These are phyloP conservation scores for Megaleporinus macrocephalus DNA, from an alignment of 2,113 vertebrate genomes.

Conservation along the genomic window DNA sequence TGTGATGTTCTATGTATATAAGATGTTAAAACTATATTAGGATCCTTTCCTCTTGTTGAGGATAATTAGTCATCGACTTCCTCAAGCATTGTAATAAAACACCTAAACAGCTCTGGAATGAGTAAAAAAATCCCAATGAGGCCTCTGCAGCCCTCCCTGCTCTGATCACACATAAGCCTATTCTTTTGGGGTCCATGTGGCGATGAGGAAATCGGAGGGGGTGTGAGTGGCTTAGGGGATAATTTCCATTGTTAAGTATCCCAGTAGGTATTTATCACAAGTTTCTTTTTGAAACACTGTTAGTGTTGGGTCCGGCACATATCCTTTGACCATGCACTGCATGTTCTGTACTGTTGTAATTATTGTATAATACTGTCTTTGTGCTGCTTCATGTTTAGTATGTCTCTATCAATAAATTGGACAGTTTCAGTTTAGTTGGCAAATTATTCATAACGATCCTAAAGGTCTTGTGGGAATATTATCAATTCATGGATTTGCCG, in stretches of 20 bases:
- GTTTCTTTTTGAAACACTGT: slow-evolving; percentile 4
- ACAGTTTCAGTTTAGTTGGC: slow-evolving; percentile 2
- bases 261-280: background rate
- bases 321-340: slow-evolving; percentile 34
- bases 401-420: slow-evolving; percentile 41
- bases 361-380: slow-evolving; percentile 36
- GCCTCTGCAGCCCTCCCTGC: slow-evolving; percentile 10
- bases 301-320: slow-evolving; percentile 15
- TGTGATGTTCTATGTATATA: slow-evolving; percentile 19
- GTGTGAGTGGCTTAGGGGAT: background rate
- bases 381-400: slow-evolving; percentile 43
- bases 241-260: too few relatives aligned
- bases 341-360: slow-evolving; percentile 42
- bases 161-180: slow-evolving; percentile 21
- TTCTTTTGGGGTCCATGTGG: slow-evolving; percentile 17
- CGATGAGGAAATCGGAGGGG: background rate
- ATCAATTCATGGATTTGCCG: too few relatives aligned
- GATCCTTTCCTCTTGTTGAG: background rate
- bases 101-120: background rate
- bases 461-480: background rate
- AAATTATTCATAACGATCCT: slow-evolving; percentile 4
- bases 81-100: slow-evolving; percentile 1
- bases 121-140: slow-evolving; percentile 16
- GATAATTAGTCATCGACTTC: slow-evolving; percentile 8
- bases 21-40: slow-evolving; percentile 17